These are phyloP conservation scores for Oenanthe melanoleuca DNA, from an alignment of 2,113 vertebrate genomes.

Conservation along the genomic window DNA sequence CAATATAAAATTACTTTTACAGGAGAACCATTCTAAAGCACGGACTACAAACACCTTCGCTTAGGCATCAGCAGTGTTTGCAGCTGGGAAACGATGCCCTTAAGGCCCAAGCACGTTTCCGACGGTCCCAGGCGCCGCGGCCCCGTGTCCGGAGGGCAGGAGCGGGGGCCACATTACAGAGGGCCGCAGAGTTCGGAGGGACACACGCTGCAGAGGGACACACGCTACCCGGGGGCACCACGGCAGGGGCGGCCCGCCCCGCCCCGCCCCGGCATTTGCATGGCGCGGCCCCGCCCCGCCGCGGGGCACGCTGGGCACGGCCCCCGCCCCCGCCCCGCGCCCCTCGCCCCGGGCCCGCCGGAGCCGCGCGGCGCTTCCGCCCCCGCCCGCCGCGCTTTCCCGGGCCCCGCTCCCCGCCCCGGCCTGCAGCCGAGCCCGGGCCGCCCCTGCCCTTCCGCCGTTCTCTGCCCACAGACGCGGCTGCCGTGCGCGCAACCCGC, in stretches of 20 bases:
- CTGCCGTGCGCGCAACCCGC: background rate
- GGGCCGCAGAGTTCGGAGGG: too few relatives aligned
- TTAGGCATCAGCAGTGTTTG: fast-evolving
- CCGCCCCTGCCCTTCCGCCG: background rate
- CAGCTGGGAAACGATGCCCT: fast-evolving
- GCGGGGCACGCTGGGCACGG: too few relatives aligned
- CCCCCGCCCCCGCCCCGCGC: too few relatives aligned
- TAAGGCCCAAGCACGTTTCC: background rate
- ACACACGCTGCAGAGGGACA: too few relatives aligned
- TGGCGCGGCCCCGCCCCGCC: too few relatives aligned
- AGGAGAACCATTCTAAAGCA: background rate
- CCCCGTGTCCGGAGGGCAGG: background rate
- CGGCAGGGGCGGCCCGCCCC: too few relatives aligned
- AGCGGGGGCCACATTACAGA: too few relatives aligned
- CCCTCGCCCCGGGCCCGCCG: too few relatives aligned
- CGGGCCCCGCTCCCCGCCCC: too few relatives aligned
- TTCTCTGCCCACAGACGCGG: background rate
- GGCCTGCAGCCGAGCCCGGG: background rate
- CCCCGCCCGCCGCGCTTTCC: background rate
- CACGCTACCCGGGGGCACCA: too few relatives aligned
- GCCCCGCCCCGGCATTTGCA: too few relatives aligned
- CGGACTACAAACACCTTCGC: background rate
- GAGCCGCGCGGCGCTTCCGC: too few relatives aligned
- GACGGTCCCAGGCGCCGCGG: background rate
- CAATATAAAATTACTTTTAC: fast-evolving